Base-by-base conservation (phyloP, 2,113 vertebrate genomes). In the Cheirogaleus medius region DNA sequence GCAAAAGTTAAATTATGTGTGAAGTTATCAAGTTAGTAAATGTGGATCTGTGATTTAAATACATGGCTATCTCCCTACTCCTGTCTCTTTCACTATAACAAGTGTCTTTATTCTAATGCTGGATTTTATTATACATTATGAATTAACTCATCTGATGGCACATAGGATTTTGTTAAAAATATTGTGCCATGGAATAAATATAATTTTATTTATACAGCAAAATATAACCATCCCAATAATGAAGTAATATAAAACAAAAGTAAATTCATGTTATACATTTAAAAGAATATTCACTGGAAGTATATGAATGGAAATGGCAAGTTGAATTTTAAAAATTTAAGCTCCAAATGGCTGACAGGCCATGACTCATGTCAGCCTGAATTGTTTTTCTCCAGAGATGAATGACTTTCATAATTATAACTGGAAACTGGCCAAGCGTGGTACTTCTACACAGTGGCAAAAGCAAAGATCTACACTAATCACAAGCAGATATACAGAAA, bases 341-440 rank as follows among this genome's bases (percentile, higher is more conserved):
- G 20, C 5, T 2, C 21, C 27, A 80, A 71, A 23, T 37, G 54
- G 1, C 27, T 69, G 34, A 87, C 74, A 76, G 1, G 1, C 10
- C n/a, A 49, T 54, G 17, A 85, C 49, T 83, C 54, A 73, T 8
- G 10, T 4, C 93, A 60, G 21, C 21, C 21, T 86, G 25, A 94
- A 78, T 15, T 94, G 3, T 71, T 73, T 96, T 81, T 82, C 25
- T 92, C 10, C 73, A 97, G 95, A 78, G 1, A 78, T 73, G 54
- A 49, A 5, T 64, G 74, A 90, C 82, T 52, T 5, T 2, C 5
- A 8, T n/a, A 77, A 60, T 56, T 44, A 34, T 15, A 52, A 73
- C 23, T 2, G 8, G 44, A 13, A 77, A 3, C 17, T 17, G 9
- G 34, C 10, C 68, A 87, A 60, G 0, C 0, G 2, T 52, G 12